Conservation (phyloP, 1,140 invertebrate genomes). For the Ladona fulva region DNA sequence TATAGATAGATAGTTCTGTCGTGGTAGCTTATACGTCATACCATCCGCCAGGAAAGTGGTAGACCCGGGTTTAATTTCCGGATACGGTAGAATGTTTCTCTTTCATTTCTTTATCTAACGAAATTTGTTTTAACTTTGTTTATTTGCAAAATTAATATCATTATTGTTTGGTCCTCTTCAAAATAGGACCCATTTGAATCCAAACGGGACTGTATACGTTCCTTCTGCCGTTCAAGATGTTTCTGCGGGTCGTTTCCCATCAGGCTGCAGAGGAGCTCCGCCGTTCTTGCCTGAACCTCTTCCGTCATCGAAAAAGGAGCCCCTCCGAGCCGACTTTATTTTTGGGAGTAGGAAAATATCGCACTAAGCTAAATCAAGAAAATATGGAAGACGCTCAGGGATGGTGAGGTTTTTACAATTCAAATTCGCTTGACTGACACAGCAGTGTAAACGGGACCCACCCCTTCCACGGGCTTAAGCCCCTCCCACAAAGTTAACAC, state of each 20-base stretch:
- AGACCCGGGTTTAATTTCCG: too few relatives aligned
- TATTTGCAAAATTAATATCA: not conserved
- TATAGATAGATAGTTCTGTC: too few relatives aligned
- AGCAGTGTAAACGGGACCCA: not conserved
- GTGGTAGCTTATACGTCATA: too few relatives aligned
- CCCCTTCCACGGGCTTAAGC: not conserved
- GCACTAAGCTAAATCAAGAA: not conserved
- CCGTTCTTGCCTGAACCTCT: not conserved
- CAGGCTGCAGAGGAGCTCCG: not conserved
- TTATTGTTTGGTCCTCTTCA: not conserved
- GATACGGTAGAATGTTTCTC: too few relatives aligned
- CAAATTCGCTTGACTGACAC: not conserved
- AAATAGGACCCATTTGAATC: not conserved
- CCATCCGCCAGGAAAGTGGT: too few relatives aligned
- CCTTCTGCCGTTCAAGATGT: not conserved
- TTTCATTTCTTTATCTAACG: too few relatives aligned
- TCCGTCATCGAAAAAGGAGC: not conserved
- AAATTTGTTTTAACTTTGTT: too few relatives aligned
- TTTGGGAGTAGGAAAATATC: not conserved
- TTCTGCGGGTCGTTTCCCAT: not conserved
- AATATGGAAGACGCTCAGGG: not conserved
- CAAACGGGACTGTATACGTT: not conserved
- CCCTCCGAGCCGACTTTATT: not conserved
- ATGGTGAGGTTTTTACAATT: not conserved
- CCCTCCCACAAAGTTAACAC: not conserved